Base-by-base conservation (phyloP, 2,888 invertebrate species). In the Sinhomidia bicolor region DNA sequence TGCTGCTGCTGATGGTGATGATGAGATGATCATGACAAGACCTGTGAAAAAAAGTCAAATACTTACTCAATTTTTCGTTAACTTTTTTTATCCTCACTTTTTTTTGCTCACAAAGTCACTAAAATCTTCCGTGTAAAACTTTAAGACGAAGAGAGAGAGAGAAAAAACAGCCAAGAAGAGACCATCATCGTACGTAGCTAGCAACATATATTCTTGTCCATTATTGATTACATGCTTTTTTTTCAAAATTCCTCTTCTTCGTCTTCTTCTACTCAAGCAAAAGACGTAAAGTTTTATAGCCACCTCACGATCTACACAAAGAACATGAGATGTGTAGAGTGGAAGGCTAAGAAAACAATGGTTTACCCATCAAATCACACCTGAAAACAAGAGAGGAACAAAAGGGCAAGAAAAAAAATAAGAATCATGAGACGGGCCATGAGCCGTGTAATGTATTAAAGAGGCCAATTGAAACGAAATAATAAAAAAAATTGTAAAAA, bases 301-400 rank as follows among this genome's bases (percentile, higher is more conserved):
- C 60, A 71, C 20, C 71, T 88, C 88, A 88, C 88, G 88, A 88
- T 78, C 78, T 54, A 71, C 57, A 74, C 41, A 82, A 51, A 32
- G 44, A 84, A 88, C 88, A 88, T 88, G 88, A 83, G 84, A 68
- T 54, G 44, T 36, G 60, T 60, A 80, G 60, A 80, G 79, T 57
- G 60, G 79, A 80, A 80, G 36, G 51, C 47, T 29, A 41, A 47
- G 62, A 88, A 65, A 88, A 88, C 88, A 88, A n/a, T 88, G 88
- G 88, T 88, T 88, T 88, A 23, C 54, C 88, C 88, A 88, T 88
- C 88, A 88, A 88, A 88, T 88, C 88, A 88, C 88, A 88, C 88
- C 88, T 88, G 83, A 88, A 83, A 88, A 88, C 88, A 88, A 88
- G 79, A 36, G 79, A 68, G 57, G 78, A 83, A 84, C 78, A 83